Evolutionary conservation across 2,888 invertebrate genomes (phyloP).

Genomic region (Empis stercorea): DNA sequence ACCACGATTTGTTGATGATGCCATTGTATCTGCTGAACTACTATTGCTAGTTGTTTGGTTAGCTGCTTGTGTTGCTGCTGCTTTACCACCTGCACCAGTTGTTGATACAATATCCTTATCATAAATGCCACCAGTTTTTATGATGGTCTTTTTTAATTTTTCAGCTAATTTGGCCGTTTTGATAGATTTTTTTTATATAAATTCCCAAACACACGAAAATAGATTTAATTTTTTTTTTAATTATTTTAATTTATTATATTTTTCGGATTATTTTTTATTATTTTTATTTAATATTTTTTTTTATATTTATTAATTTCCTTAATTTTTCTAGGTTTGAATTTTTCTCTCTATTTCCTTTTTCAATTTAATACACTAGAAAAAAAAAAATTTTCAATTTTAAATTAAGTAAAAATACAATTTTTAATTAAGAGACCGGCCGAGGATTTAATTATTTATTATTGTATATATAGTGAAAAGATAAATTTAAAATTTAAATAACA

Average conservation of each 20-base stretch:
- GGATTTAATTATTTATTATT: too few relatives aligned
- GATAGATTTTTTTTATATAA: constrained; percentile 3
- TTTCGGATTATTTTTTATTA: constrained; percentile 9
- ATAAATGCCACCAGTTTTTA: constrained; percentile 11
- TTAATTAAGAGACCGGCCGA: too few relatives aligned
- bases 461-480: too few relatives aligned
- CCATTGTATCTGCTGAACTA: constrained; percentile 38
- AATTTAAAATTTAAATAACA: too few relatives aligned
- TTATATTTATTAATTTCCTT: background rate
- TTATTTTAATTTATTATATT: background rate
- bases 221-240: constrained; percentile 1
- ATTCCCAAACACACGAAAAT: background rate
- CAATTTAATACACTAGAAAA: background rate
- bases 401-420: too few relatives aligned
- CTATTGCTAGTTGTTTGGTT: constrained; percentile 21
- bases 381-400: background rate
- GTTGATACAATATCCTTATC: constrained; percentile 19
- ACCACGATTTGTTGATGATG: constrained; percentile 45
- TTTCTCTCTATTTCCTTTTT: too few relatives aligned
- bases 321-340: too few relatives aligned
- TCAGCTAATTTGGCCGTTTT: constrained; percentile 14
- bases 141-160: constrained; percentile 11
- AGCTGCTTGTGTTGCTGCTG: background rate
- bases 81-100: constrained; percentile 17
- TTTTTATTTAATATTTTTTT: constrained; percentile 4